Percentiles rank a stretch among this genome's conserved stretches.
These are phyloP conservation scores for Hippopotamyrus pictus DNA, from an alignment of 2,797 vertebrate genomes.

Conservation along the genomic window DNA sequence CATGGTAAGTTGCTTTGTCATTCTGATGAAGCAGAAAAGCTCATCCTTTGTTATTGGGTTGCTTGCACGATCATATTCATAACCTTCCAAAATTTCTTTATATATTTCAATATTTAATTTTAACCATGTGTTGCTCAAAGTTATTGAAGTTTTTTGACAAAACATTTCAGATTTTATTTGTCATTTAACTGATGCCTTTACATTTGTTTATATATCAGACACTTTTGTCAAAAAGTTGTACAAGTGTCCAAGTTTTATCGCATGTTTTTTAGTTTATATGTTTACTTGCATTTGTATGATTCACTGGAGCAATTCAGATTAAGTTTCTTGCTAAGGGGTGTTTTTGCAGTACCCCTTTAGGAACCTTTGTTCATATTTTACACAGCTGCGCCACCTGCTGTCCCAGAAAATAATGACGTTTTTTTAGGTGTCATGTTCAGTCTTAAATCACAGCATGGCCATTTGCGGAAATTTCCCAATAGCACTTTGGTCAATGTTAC, in stretches of 20 bases:
- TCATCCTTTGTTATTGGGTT: not conserved
- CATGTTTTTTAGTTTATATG: not conserved
- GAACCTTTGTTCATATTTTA: not conserved
- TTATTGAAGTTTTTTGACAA: not conserved
- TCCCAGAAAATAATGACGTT: not conserved
- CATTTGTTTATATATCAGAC: not conserved
- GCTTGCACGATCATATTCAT: not conserved
- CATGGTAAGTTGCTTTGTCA: conserved; percentile 32
- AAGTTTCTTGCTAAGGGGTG: not conserved
- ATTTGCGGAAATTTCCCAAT: not conserved
- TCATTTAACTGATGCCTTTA: not conserved
- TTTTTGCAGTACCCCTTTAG: not conserved
- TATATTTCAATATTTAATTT: not conserved
- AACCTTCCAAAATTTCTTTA: not conserved
- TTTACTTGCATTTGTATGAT: not conserved
- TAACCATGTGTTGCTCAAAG: not conserved
- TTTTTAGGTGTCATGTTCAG: not conserved
- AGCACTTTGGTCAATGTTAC: not conserved
- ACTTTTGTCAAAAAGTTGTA: not conserved
- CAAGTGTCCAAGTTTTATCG: not conserved
- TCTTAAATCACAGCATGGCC: not conserved
- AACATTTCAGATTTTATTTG: not conserved
- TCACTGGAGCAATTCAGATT: not conserved
- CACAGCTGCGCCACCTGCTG: not conserved
- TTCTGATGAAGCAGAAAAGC: not conserved